phyloP scores from a whole-genome alignment of 2,113 vertebrate species.

The Passer montanus region DNA sequence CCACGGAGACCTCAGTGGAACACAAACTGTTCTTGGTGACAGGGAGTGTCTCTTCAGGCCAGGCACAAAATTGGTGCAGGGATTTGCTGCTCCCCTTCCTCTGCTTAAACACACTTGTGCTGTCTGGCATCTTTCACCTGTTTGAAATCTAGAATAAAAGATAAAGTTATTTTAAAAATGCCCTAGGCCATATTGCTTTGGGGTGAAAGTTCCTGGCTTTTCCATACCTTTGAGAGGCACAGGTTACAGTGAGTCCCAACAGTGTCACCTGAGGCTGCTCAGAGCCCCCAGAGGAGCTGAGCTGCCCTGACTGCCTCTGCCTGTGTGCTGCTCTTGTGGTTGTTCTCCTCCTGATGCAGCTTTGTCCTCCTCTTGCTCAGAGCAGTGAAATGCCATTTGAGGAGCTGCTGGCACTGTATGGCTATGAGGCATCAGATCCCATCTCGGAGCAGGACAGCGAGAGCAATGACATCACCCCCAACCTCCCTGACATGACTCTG shows the following conservation, averaged over 20 bases:
- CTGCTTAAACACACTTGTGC: neutral
- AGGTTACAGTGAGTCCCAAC: neutral
- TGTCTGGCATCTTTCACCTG: neutral
- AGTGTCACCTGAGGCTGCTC: neutral
- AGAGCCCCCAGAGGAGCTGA: neutral
- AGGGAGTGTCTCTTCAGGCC: neutral
- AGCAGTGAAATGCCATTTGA: conserved; percentile 89
- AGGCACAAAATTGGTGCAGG: neutral
- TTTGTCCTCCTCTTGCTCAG: conserved; percentile 69
- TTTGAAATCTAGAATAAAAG: neutral
- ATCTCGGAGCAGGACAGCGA: conserved; percentile 83
- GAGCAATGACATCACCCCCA: conserved; percentile 74
- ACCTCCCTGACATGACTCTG: conserved; percentile 86
- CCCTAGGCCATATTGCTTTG: neutral
- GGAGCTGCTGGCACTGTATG: conserved; percentile 90
- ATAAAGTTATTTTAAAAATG: neutral
- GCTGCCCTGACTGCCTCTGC: neutral
- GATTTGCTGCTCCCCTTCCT: neutral
- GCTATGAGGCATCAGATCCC: conserved; percentile 86
- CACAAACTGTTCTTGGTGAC: neutral
- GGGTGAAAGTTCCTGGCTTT: neutral
- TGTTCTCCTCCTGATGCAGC: conserved; percentile 35
- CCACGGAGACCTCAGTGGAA: neutral
- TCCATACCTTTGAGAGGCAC: neutral
- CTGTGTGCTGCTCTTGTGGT: neutral